Evolutionary conservation across 1,140 invertebrate genomes (phyloP).

Genomic region (Diorhabda elongata): DNA sequence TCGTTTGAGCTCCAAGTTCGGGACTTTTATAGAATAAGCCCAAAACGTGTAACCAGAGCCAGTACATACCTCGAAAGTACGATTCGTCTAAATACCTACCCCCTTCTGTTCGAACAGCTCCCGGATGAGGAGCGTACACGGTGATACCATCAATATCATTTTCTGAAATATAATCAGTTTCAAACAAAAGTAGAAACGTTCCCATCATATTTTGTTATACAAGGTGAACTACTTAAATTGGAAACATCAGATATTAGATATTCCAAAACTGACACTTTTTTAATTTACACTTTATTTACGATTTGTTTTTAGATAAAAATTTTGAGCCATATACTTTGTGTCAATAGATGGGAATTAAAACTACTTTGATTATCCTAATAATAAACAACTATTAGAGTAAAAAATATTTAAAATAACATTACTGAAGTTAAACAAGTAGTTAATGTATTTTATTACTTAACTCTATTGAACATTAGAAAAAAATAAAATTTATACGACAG

Average conservation of each 20-base stretch:
- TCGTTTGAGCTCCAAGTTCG: constrained; percentile 73
- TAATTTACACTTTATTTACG: too few relatives aligned
- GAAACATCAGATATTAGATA: not conserved
- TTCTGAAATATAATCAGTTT: constrained; percentile 37
- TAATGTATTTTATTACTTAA: too few relatives aligned
- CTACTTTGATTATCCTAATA: too few relatives aligned
- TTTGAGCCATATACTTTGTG: too few relatives aligned
- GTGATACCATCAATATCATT: constrained; percentile 53
- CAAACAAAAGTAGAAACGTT: not conserved
- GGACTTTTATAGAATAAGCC: constrained; percentile 54
- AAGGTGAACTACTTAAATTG: not conserved
- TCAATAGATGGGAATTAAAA: too few relatives aligned
- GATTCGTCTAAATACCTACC: constrained; percentile 59
- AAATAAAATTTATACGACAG: too few relatives aligned
- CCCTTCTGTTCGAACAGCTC: constrained; percentile 69
- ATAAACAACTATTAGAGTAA: too few relatives aligned
- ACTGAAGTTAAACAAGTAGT: too few relatives aligned
- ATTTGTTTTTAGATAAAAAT: too few relatives aligned
- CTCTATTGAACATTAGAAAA: too few relatives aligned
- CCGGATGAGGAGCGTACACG: constrained; percentile 68
- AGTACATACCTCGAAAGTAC: constrained; percentile 23
- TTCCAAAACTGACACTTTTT: too few relatives aligned
- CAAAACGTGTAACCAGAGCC: constrained; percentile 27
- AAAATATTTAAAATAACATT: too few relatives aligned
- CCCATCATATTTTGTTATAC: not conserved